Evolutionary conservation across 2,797 vertebrate species (phyloP), one percentile per base, ranked within the genome.

Genomic region (Phaenicophaeus curvirostris): DNA sequence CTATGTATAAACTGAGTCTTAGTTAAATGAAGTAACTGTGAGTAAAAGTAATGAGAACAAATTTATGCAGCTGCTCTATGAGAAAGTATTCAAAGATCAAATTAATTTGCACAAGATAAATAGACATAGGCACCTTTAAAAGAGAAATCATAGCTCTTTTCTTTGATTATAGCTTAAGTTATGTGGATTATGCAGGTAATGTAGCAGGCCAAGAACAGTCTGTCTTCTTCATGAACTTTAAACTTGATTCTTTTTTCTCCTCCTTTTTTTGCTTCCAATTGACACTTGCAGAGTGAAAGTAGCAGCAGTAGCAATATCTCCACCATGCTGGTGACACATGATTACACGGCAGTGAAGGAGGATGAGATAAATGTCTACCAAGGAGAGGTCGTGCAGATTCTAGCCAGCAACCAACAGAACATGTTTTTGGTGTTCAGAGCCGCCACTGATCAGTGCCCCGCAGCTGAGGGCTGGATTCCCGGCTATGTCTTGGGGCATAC

Each of bases 251-350:
- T 93, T 55, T 51, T 20, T 1, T 5, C 17, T 15, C 90, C 67
- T 96, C 81, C 95, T 97, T 86, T 95, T 83, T 93, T 63, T 89
- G 92, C 95, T 82, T 89, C 85, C 74, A 59, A 58, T 67, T 94
- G 95, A 50, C 13, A 7, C 76, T 82, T 89, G 69, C 98, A 99
- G 99, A 99, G 99, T 99, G 99, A 99, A 99, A 99, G 99, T 97
- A 99, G 99, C 99, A 99, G 99, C 99, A 99, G 99, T 98, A 99
- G 99, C 98, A 99, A 98, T 98, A 98, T 99, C 98, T 99, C 99
- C 99, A 99, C 99, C 98, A 99, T 99, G 99, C 98, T 99, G 98
- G 99, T 99, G 98, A 99, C 99, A 97, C 99, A 99, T 98, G 99
- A 99, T 99, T 99, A 99, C 97, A 99, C 98, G 98, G 99, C 99